phyloP scores from a whole-genome alignment of 2,888 invertebrate species.

The Antheraea yamamai region DNA sequence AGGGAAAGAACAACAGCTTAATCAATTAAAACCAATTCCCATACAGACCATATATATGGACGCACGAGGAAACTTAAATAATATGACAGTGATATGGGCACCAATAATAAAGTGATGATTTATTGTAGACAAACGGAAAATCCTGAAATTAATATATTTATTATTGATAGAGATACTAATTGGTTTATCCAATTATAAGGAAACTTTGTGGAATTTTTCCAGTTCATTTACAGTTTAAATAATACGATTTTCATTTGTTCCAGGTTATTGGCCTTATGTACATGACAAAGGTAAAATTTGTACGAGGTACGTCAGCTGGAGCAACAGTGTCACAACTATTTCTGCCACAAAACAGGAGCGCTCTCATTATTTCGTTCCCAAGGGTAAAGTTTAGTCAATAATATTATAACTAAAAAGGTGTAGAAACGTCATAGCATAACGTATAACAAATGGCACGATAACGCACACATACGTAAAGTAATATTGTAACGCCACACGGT shows the following conservation, averaged over 20 bases:
- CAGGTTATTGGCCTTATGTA: too few species aligned
- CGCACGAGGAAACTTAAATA: not conserved
- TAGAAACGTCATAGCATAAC: too few species aligned
- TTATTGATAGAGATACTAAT: not conserved
- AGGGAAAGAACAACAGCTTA: not conserved
- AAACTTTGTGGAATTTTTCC: not conserved
- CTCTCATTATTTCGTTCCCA: too few species aligned
- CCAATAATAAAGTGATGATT: not conserved
- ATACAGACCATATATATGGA: not conserved
- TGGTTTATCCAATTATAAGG: not conserved
- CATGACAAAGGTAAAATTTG: too few species aligned
- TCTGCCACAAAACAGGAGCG: too few species aligned
- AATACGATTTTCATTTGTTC: not conserved
- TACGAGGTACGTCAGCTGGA: too few species aligned
- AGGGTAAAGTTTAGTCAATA: too few species aligned
- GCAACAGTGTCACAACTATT: too few species aligned
- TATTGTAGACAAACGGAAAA: not conserved
- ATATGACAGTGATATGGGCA: not conserved
- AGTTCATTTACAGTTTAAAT: not conserved
- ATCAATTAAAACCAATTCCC: not conserved
- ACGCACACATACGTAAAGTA: too few species aligned
- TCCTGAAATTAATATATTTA: not conserved
- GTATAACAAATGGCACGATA: too few species aligned
- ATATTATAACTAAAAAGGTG: too few species aligned
- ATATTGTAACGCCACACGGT: too few species aligned